Conservation (phyloP, 2,113 vertebrate genomes). For the Chloropsis hardwickii region DNA sequence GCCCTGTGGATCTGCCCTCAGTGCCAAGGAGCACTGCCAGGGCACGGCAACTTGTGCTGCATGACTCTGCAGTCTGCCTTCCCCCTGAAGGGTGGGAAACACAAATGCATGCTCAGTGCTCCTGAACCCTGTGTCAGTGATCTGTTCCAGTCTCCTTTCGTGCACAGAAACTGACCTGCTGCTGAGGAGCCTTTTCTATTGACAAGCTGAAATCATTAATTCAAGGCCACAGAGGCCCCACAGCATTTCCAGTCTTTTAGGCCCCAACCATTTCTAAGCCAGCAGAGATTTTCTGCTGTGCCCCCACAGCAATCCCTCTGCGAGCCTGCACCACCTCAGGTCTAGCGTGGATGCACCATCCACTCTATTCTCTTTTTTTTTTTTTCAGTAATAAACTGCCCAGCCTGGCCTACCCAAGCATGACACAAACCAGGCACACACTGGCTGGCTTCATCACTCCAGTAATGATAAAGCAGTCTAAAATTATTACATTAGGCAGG, state of each 20-base stretch:
- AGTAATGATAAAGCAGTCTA: background rate
- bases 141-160: fast-evolving
- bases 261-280: fast-evolving
- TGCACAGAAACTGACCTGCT: fast-evolving
- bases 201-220: background rate
- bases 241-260: background rate
- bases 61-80: background rate
- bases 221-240: background rate
- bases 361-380: fast-evolving
- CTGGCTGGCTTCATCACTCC: background rate
- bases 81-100: background rate
- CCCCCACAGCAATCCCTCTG: fast-evolving
- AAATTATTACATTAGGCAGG: background rate
- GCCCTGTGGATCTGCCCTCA: background rate
- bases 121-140: fast-evolving
- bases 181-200: background rate
- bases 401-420: background rate
- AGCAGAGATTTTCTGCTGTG: fast-evolving
- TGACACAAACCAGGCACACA: background rate
- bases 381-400: background rate
- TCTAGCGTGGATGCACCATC: fast-evolving
- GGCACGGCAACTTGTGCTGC: fast-evolving
- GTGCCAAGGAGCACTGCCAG: background rate
- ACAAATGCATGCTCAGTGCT: fast-evolving
- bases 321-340: background rate